These are phyloP conservation scores for Aegypius monachus DNA, from an alignment of 2,113 vertebrate genomes.

Conservation along the genomic window DNA sequence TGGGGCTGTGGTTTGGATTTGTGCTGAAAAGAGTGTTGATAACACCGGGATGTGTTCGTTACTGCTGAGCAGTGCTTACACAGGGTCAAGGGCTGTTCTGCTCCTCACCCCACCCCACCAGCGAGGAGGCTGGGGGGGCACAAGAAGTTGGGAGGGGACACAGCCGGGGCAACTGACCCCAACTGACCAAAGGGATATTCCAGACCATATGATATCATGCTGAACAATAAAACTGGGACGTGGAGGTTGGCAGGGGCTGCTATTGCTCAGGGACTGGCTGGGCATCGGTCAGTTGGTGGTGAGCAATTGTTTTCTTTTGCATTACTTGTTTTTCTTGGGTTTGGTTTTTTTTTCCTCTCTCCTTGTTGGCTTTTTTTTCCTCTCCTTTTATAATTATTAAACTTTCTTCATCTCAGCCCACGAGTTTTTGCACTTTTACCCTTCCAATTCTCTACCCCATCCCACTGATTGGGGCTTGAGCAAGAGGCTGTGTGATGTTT, in stretches of 20 bases:
- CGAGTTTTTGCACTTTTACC: background rate
- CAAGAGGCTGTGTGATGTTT: background rate
- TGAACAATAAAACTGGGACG: background rate
- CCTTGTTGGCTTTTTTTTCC: background rate
- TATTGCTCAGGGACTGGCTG: background rate
- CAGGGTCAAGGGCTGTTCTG: background rate
- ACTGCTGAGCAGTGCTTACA: background rate
- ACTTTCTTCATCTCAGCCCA: background rate
- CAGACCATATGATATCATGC: background rate
- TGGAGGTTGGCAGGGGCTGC: background rate
- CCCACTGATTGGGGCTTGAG: fast-evolving
- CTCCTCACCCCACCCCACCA: background rate
- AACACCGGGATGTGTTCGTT: background rate
- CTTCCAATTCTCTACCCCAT: background rate
- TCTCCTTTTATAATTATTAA: background rate
- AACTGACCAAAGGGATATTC: background rate
- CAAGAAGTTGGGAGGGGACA: background rate
- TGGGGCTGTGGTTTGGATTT: background rate
- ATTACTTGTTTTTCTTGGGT: background rate
- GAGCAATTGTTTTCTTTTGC: background rate
- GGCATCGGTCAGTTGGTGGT: background rate
- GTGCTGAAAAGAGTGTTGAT: background rate
- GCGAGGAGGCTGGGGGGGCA: background rate
- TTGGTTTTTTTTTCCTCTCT: background rate
- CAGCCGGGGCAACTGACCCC: background rate